Percentiles rank a stretch among this genome's conserved stretches.
Conservation (phyloP, 2,797 vertebrate genomes). For the Discoglossus pictus region DNA sequence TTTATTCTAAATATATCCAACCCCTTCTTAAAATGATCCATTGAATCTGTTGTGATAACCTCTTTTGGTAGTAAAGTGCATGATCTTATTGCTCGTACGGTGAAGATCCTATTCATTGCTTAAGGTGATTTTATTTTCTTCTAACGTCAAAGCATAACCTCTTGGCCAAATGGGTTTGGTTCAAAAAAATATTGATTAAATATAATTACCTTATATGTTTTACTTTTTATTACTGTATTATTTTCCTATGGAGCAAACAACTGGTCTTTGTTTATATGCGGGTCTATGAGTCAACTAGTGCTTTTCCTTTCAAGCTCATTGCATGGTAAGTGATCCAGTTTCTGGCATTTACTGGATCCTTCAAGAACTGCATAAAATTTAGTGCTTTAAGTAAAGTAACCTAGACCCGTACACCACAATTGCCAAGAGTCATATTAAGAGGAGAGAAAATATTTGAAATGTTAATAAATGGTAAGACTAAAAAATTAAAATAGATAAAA, state of each 20-base stretch:
- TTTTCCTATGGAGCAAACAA: too few relatives aligned
- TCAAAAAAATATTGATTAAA: too few relatives aligned
- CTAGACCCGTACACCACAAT: slow-evolving; percentile 31
- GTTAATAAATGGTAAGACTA: slow-evolving; percentile 6
- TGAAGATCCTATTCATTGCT: too few relatives aligned
- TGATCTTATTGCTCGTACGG: too few relatives aligned
- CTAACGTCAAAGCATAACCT: too few relatives aligned
- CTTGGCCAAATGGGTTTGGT: too few relatives aligned
- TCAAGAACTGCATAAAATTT: neutral
- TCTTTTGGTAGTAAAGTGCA: too few relatives aligned
- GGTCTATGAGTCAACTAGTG: neutral
- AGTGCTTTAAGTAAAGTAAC: neutral
- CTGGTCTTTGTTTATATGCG: neutral
- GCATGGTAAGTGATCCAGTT: neutral
- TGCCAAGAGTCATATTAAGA: slow-evolving; percentile 1
- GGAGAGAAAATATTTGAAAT: neutral
- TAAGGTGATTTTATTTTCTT: too few relatives aligned
- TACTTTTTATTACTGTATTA: neutral
- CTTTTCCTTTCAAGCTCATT: neutral
- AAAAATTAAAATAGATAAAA: neutral
- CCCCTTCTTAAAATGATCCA: too few relatives aligned
- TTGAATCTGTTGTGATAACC: too few relatives aligned
- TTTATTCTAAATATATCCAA: too few relatives aligned
- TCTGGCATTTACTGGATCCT: neutral
- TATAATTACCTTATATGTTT: too few relatives aligned